These are phyloP conservation scores for Ctenoplectra terminalis DNA, from an alignment of 1,140 invertebrate species.

Conservation along the genomic window DNA sequence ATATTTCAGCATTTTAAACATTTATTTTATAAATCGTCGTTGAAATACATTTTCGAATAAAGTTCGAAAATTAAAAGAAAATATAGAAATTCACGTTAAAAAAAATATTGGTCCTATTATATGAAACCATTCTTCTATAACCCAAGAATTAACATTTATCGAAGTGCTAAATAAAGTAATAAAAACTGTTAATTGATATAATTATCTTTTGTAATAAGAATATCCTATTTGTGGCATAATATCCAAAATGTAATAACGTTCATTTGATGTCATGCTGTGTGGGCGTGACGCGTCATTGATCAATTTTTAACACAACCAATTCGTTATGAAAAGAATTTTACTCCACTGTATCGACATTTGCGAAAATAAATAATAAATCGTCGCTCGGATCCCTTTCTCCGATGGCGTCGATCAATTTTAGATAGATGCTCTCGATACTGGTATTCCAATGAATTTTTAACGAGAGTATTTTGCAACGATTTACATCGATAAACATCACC, in stretches of 20 bases:
- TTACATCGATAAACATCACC: neutral
- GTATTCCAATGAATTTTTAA: slow-evolving; percentile 24
- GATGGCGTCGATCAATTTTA: neutral
- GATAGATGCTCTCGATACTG: neutral
- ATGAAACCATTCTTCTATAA: too few species aligned
- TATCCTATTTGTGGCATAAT: slow-evolving; percentile 32
- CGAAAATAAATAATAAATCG: slow-evolving; percentile 9
- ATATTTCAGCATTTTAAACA: too few species aligned
- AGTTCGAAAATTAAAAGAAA: too few species aligned
- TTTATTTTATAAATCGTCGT: too few species aligned
- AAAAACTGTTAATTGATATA: too few species aligned
- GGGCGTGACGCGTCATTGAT: slow-evolving; percentile 34
- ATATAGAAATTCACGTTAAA: too few species aligned
- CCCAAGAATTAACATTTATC: too few species aligned
- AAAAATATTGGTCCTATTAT: too few species aligned
- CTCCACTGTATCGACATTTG: too few species aligned
- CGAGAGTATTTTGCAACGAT: neutral
- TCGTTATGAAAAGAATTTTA: neutral
- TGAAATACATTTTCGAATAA: too few species aligned
- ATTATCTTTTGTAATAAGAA: slow-evolving; percentile 14
- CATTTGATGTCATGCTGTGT: slow-evolving; percentile 28
- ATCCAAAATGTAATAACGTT: neutral
- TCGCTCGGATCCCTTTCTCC: neutral
- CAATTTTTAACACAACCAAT: slow-evolving; percentile 54
- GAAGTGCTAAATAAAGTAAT: too few species aligned